phyloP scores from a whole-genome alignment of 2,797 vertebrate genomes.

The Myripristis jacobus region DNA sequence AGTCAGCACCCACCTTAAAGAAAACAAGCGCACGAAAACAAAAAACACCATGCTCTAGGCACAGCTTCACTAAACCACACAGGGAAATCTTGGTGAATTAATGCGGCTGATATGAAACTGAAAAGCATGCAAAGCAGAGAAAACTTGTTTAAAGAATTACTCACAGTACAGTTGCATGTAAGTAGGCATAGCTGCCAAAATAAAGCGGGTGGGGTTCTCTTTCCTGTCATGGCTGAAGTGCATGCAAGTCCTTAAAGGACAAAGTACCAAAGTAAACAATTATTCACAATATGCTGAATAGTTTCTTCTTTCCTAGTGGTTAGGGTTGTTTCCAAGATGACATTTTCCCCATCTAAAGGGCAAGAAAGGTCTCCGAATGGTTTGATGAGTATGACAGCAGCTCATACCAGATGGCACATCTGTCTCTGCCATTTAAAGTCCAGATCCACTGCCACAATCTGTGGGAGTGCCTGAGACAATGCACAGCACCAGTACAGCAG shows the following conservation, averaged over 20 bases:
- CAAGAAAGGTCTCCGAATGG: slow-evolving; percentile 68
- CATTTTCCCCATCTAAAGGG: slow-evolving; percentile 45
- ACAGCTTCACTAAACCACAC: slow-evolving; percentile 43
- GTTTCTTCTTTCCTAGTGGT: slow-evolving; percentile 24
- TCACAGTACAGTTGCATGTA: slow-evolving; percentile 9
- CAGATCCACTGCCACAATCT: slow-evolving; percentile 56
- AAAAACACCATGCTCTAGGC: slow-evolving; percentile 25
- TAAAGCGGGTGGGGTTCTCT: neutral
- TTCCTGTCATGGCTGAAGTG: neutral
- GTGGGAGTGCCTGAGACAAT: slow-evolving; percentile 21
- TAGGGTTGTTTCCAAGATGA: no score
- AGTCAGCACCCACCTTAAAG: neutral
- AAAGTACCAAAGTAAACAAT: slow-evolving; percentile 1
- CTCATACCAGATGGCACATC: slow-evolving; percentile 65
- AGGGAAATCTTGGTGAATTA: slow-evolving; percentile 25
- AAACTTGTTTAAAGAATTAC: slow-evolving; percentile 16
- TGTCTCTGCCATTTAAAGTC: slow-evolving; percentile 52
- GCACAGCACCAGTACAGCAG: neutral
- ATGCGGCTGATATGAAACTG: slow-evolving; percentile 3
- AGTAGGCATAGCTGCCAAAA: slow-evolving; percentile 19
- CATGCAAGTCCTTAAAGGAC: slow-evolving; percentile 35
- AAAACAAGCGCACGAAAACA: slow-evolving; percentile 29
- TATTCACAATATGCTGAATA: slow-evolving; percentile 8
- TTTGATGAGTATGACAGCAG: slow-evolving; percentile 63
- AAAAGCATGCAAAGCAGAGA: slow-evolving; percentile 1